Base-by-base conservation (phyloP, 2,113 vertebrate species). In the Pavo muticus region DNA sequence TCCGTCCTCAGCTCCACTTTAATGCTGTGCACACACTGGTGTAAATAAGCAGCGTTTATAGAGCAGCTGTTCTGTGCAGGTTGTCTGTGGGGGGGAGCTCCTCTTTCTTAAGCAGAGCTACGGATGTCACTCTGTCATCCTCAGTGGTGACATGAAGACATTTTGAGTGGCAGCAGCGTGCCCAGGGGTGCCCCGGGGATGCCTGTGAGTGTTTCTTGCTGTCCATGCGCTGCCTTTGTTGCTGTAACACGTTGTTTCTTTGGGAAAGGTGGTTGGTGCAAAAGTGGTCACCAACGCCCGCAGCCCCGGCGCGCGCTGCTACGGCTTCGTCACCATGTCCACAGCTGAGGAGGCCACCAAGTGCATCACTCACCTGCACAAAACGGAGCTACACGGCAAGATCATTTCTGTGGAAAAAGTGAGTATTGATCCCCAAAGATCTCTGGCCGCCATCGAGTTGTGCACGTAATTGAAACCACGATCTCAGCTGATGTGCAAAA, bases 321-420 rank as follows among this genome's bases (percentile, higher is more conserved):
- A 99, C 0, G 99, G 99, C 47, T 99, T 99, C 12, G 99, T 99
- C 74, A 99, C 99, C 0, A 99, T 99, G 99, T 99, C 98, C 13
- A 98, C 99, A 6, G 98, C 97, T 0, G 99, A 99, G 45, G 99
- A 99, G 85, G 99, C 99, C 23, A 98, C 98, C 8, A 99, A 98
- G 56, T 99, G 99, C 59, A 99, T 99, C 83, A 98, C 90, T 57
- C 98, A 99, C 93, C 98, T 99, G 60, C 99, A 99, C 97, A 98
- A 99, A 90, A 99, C 99, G 0, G 99, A 99, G 96, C 96, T 99
- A 50, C 99, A 99, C 2, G 99, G 99, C 32, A 98, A 98, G 85
- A 99, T 99, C 97, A 99, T 99, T 94, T 99, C 99, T 4, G 99
- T 99, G n/a, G 99, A 99, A 95, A 98, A 98, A 95, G 99, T 99